Percentiles rank a stretch among this genome's conserved stretches.
Evolutionary conservation across 2,113 vertebrate genomes (phyloP).

Genomic region (Chauna torquata): DNA sequence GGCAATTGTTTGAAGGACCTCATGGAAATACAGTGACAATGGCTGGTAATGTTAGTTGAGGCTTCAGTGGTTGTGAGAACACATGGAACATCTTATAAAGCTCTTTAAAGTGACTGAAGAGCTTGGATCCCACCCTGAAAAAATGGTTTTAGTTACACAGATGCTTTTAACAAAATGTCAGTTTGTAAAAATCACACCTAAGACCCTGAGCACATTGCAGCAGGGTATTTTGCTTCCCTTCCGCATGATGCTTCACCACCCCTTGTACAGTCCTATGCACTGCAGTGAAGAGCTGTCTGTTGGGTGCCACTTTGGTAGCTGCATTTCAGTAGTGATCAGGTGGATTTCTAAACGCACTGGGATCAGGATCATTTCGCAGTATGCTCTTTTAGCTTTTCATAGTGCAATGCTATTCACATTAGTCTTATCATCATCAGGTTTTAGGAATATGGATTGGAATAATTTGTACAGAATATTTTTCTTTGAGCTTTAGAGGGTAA

Average conservation of each 20-base stretch:
- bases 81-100: background rate
- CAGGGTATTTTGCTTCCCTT: background rate
- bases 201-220: background rate
- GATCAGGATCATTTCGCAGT: background rate
- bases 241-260: background rate
- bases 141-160: background rate
- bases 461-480: background rate
- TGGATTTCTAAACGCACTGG: background rate
- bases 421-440: background rate
- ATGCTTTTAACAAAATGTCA: background rate
- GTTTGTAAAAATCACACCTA: background rate
- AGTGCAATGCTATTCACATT: background rate
- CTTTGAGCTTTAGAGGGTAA: background rate
- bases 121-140: background rate
- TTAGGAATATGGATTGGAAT: background rate
- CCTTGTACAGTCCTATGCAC: background rate
- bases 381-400: background rate
- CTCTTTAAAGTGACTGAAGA: background rate
- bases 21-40: background rate
- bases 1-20: background rate
- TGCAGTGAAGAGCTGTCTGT: background rate
- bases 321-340: background rate
- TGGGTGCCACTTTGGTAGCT: background rate
- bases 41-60: background rate
- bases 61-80: background rate